phyloP scores from a whole-genome alignment of 2,797 vertebrate genomes.

The Scomberomorus guttatus region DNA sequence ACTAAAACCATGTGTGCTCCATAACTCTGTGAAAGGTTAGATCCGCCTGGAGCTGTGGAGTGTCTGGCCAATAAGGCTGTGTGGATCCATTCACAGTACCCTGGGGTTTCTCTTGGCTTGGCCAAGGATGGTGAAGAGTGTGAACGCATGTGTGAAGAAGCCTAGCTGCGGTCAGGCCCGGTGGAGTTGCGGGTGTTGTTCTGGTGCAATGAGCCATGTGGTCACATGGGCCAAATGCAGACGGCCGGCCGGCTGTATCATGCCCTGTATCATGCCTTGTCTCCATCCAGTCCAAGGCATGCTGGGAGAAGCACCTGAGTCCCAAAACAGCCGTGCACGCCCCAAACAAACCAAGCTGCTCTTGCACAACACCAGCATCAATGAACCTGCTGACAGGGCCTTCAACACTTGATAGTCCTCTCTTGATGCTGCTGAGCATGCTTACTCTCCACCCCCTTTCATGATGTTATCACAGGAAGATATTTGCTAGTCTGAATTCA shows the following conservation, averaged over 20 bases:
- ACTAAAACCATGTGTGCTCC: slow-evolving; percentile 33
- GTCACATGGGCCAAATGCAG: slow-evolving; percentile 57
- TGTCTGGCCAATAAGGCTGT: slow-evolving; percentile 28
- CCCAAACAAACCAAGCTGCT: slow-evolving; percentile 61
- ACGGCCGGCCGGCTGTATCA: slow-evolving; percentile 52
- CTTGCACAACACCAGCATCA: slow-evolving; percentile 56
- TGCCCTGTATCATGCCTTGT: slow-evolving; percentile 18
- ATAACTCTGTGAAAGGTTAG: slow-evolving; percentile 11
- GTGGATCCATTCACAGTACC: slow-evolving; percentile 25
- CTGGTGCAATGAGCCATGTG: slow-evolving; percentile 72
- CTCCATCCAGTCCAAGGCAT: slow-evolving; percentile 47
- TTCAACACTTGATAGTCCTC: slow-evolving; percentile 74
- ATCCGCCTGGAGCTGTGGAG: slow-evolving; percentile 6
- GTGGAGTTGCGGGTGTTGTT: slow-evolving; percentile 65
- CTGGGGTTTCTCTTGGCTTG: slow-evolving; percentile 21
- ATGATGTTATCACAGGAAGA: slow-evolving; percentile 66
- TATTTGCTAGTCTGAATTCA: slow-evolving; percentile 60
- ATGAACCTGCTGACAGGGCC: slow-evolving; percentile 70
- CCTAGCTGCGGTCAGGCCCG: slow-evolving; percentile 56
- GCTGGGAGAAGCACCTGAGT: slow-evolving; percentile 59
- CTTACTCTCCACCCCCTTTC: slow-evolving; percentile 56
- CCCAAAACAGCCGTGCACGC: slow-evolving; percentile 23
- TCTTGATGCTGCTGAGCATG: slow-evolving; percentile 41
- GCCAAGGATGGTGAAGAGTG: slow-evolving; percentile 27
- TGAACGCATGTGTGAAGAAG: slow-evolving; percentile 49